Conservation (phyloP, 1,140 invertebrate genomes). For the Drosophila burlai region DNA sequence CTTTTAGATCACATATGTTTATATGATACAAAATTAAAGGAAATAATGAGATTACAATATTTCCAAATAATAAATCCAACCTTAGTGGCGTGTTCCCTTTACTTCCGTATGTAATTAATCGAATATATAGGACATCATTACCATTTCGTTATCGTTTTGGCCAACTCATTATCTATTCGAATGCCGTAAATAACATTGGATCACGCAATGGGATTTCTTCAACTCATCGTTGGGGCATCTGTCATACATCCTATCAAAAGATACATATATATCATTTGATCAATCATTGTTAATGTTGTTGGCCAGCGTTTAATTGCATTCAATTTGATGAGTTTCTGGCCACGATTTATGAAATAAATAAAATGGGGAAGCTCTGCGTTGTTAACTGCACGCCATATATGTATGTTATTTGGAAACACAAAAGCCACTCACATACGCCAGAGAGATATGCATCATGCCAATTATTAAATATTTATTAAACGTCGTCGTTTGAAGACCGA, state of each 20-base stretch:
- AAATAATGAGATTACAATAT: neutral
- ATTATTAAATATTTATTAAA: constrained; percentile 59
- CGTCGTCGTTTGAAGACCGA: constrained; percentile 35
- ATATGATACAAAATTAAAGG: neutral
- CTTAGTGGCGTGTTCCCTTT: neutral
- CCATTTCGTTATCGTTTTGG: constrained; percentile 16
- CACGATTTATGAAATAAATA: constrained; percentile 43
- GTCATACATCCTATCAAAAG: constrained; percentile 38
- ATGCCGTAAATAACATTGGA: constrained; percentile 32
- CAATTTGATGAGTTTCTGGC: constrained; percentile 45
- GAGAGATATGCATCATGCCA: constrained; percentile 36
- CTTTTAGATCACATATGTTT: neutral
- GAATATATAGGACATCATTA: constrained; percentile 8
- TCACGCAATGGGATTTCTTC: constrained; percentile 52
- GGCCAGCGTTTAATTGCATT: constrained; percentile 62
- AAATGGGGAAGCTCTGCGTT: constrained; percentile 38
- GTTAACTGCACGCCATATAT: constrained; percentile 48
- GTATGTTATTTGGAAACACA: constrained; percentile 3
- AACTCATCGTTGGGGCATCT: constrained; percentile 40
- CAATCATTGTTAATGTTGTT: constrained; percentile 70
- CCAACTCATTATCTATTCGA: constrained; percentile 37
- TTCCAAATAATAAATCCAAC: neutral
- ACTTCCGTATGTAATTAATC: constrained; percentile 8
- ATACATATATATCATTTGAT: constrained; percentile 65
- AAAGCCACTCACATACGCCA: neutral